Conservation (phyloP, 2,888 invertebrate genomes). For the Leptopilina drosophilae region DNA sequence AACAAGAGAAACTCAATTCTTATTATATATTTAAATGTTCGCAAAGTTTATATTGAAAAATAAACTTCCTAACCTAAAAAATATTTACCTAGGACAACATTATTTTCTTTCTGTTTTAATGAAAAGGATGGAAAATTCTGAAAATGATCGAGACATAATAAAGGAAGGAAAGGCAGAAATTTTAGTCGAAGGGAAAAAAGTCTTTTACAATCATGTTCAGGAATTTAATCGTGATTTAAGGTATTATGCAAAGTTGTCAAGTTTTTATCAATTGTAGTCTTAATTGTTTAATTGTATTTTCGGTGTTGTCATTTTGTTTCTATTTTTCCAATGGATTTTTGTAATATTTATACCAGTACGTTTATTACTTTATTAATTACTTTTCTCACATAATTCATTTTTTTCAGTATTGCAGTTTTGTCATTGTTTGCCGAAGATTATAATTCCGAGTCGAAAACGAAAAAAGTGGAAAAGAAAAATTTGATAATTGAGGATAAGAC, state of each 20-base stretch:
- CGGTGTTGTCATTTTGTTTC: too few species aligned
- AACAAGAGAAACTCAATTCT: too few species aligned
- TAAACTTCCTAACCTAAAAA: background rate
- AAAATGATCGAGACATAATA: conserved; percentile 71
- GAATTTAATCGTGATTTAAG: conserved; percentile 98
- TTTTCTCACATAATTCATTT: background rate
- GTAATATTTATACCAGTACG: too few species aligned
- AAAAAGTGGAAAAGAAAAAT: conserved; percentile 19
- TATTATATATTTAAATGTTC: too few species aligned
- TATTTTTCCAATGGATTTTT: too few species aligned
- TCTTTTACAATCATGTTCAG: conserved; percentile 99
- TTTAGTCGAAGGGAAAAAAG: conserved; percentile 83
- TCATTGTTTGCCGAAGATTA: conserved; percentile 81
- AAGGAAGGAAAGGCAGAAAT: conserved; percentile 90
- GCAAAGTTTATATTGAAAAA: too few species aligned
- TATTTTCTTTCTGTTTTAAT: background rate
- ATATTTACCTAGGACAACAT: background rate
- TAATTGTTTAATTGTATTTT: conserved; percentile 30
- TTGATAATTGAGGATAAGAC: conserved; percentile 1
- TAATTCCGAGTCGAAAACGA: conserved; percentile 21
- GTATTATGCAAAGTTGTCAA: conserved; percentile 64
- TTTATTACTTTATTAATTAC: too few species aligned
- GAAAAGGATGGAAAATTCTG: conserved; percentile 20
- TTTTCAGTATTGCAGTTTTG: conserved; percentile 84
- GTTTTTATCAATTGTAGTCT: background rate